These are phyloP conservation scores for Metacarcinus magister DNA, from an alignment of 2,888 invertebrate species.

Conservation along the genomic window DNA sequence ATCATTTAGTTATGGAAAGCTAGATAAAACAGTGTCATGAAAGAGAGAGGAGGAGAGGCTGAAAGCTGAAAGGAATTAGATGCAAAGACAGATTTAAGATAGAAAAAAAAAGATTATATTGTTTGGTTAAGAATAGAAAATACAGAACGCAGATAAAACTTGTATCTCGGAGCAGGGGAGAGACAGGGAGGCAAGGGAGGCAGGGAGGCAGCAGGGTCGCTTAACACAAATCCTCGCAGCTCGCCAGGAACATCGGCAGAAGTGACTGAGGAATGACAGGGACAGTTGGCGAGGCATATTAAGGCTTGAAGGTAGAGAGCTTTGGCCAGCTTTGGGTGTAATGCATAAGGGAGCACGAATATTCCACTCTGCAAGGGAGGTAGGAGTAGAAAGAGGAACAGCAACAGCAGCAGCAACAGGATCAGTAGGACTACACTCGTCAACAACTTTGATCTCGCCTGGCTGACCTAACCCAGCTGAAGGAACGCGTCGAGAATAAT, in stretches of 20 bases:
- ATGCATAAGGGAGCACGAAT: neutral
- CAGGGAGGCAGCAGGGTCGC: neutral
- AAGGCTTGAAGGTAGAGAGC: neutral
- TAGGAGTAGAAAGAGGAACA: neutral
- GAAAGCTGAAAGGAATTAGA: no score
- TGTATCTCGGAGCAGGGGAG: neutral
- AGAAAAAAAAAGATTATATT: no score
- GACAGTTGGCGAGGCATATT: neutral
- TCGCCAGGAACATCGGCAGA: neutral
- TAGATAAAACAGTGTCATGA: no score
- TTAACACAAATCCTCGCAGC: slow-evolving; percentile 26
- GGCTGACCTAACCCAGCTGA: neutral
- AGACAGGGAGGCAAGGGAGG: neutral
- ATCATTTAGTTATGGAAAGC: no score
- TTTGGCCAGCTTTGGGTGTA: neutral
- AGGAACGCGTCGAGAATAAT: no score
- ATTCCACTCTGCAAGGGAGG: neutral
- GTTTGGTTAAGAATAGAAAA: no score
- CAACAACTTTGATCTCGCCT: neutral
- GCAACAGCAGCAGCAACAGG: neutral
- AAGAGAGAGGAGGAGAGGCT: no score
- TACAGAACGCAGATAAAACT: no score
- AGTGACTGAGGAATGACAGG: neutral
- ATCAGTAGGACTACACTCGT: neutral
- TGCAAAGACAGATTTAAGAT: no score